A percentile compares a stretch with the other conserved stretches of the same genome.
Conservation (phyloP, 2,113 vertebrate species). For the Aegypius monachus region DNA sequence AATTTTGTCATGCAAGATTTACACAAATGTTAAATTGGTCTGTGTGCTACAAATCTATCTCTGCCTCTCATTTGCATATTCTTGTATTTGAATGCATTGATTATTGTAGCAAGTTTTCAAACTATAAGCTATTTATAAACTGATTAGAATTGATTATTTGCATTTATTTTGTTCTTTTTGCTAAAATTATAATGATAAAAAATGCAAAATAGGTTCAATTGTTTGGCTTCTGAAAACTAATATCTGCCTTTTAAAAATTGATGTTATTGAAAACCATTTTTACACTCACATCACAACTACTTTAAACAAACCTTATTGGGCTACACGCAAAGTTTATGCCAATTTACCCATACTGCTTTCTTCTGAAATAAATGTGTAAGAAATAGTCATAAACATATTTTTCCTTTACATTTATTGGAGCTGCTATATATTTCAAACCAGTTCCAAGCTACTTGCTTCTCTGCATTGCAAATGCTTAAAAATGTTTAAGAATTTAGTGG, state of each 20-base stretch:
- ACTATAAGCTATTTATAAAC: not conserved
- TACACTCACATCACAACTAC: not conserved
- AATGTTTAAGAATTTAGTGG: constrained; percentile 18
- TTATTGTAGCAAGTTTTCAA: not conserved
- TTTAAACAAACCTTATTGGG: constrained; percentile 29
- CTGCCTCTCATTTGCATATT: not conserved
- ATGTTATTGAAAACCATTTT: not conserved
- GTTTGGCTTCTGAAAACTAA: not conserved
- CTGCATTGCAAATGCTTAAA: not conserved
- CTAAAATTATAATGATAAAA: not conserved
- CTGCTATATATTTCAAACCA: constrained; percentile 41
- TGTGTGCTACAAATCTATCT: not conserved
- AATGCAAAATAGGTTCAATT: not conserved
- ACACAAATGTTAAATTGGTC: not conserved
- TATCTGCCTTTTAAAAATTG: not conserved
- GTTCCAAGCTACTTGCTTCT: constrained; percentile 23
- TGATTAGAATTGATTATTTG: not conserved
- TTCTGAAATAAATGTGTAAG: constrained; percentile 62
- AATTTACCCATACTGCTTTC: constrained; percentile 26
- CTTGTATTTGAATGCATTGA: not conserved
- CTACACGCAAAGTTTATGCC: constrained; percentile 20
- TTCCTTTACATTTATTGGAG: constrained; percentile 48
- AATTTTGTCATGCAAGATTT: not conserved
- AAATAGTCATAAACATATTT: constrained; percentile 47
- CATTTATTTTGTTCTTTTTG: not conserved